Conservation (phyloP, 2,113 vertebrate genomes). For the Alligator mississippiensis region DNA sequence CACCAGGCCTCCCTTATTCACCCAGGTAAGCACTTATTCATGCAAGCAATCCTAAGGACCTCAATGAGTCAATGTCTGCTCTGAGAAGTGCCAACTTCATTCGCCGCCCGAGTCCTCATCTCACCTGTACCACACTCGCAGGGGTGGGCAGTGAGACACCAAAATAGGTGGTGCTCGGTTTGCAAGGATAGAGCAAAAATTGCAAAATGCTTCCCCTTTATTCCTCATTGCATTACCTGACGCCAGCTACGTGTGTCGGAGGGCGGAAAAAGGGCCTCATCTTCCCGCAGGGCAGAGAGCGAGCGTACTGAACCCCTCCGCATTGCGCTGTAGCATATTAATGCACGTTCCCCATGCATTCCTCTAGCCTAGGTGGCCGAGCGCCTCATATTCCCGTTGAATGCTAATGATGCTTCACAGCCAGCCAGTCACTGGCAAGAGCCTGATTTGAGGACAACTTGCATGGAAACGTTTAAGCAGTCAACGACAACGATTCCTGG, state of each 20-base stretch:
- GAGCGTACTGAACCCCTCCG: not conserved
- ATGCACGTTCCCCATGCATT: no score
- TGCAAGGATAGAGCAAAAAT: not conserved
- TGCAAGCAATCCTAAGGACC: not conserved
- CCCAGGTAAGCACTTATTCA: accelerated
- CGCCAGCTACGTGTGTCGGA: not conserved
- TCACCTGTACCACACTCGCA: not conserved
- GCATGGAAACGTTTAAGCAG: not conserved
- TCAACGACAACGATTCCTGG: not conserved
- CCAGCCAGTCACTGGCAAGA: not conserved
- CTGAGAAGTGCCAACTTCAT: not conserved
- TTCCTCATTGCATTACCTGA: not conserved
- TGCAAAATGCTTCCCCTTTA: no score
- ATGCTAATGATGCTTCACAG: not conserved
- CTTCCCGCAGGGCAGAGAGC: not conserved
- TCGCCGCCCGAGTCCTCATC: not conserved
- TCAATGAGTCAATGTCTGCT: not conserved
- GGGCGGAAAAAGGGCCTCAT: not conserved
- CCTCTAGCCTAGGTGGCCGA: no score
- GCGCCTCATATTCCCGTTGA: accelerated
- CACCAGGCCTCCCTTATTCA: accelerated
- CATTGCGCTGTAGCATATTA: not conserved
- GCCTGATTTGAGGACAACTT: not conserved
- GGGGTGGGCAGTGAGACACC: not conserved
- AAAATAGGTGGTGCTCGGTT: not conserved